phyloP scores from a whole-genome alignment of 2,113 vertebrate species.

The Physeter macrocephalus region DNA sequence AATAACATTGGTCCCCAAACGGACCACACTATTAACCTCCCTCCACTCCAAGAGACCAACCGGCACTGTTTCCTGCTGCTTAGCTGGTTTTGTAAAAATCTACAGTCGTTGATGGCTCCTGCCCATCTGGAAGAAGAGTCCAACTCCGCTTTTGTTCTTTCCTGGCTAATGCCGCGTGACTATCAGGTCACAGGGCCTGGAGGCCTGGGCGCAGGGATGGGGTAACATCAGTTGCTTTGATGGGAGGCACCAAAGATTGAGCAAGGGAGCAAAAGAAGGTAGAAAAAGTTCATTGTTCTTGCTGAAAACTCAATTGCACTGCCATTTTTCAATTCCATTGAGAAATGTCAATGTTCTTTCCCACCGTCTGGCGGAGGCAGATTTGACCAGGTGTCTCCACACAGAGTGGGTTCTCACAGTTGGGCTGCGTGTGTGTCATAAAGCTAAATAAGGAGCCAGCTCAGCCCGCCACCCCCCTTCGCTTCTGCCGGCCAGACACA shows the following conservation, averaged over 20 bases:
- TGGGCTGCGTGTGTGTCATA: conserved; percentile 53
- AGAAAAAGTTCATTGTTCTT: neutral
- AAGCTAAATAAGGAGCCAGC: conserved; percentile 66
- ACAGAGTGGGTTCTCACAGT: conserved; percentile 64
- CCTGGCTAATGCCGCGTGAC: fast-evolving
- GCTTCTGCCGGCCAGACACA: conserved; percentile 66
- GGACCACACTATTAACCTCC: conserved; percentile 57
- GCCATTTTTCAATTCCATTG: conserved; percentile 50
- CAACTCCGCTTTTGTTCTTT: fast-evolving
- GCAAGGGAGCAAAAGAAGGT: neutral
- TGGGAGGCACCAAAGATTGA: neutral
- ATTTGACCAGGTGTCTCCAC: conserved; percentile 62
- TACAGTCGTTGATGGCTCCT: neutral
- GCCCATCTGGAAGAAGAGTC: neutral
- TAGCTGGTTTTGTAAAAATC: neutral
- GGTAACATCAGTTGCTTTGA: neutral
- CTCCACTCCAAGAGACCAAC: neutral
- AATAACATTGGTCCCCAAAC: conserved; percentile 56
- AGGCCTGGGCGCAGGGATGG: neutral
- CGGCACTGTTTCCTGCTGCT: neutral
- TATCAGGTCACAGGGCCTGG: neutral
- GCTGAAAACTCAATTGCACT: neutral
- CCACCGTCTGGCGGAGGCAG: conserved; percentile 54
- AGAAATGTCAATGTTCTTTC: conserved; percentile 59
- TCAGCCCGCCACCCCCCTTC: conserved; percentile 23